Evolutionary conservation across 1,140 invertebrate species (phyloP).

Genomic region (Homalodisca vitripennis): DNA sequence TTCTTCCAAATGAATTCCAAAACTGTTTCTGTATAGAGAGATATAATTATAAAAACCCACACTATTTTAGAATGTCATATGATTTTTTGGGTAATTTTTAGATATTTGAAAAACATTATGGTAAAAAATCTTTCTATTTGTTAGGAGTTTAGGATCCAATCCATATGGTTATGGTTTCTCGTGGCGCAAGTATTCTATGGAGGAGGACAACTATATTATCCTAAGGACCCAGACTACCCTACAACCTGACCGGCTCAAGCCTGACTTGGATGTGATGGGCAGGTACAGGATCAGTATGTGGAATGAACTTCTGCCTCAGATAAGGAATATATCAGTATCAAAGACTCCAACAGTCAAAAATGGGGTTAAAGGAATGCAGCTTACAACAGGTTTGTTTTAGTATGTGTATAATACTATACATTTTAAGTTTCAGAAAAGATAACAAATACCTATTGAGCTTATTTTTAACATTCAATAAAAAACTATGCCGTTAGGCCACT

Average conservation of each 20-base stretch:
- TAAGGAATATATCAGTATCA: slow-evolving; percentile 31
- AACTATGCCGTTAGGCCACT: too few relatives aligned
- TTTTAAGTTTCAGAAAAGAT: too few relatives aligned
- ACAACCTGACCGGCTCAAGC: slow-evolving; percentile 43
- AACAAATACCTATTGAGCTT: too few relatives aligned
- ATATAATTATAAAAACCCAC: too few relatives aligned
- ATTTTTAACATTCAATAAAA: too few relatives aligned
- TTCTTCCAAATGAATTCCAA: too few relatives aligned
- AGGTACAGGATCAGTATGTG: slow-evolving; percentile 37
- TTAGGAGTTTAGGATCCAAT: slow-evolving; percentile 54
- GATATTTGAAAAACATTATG: not conserved
- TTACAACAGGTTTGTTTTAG: slow-evolving; percentile 36
- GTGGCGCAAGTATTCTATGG: slow-evolving; percentile 58
- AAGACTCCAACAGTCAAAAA: not conserved
- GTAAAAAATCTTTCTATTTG: slow-evolving; percentile 20
- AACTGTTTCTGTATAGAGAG: too few relatives aligned
- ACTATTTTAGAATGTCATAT: too few relatives aligned
- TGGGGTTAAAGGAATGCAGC: slow-evolving; percentile 33
- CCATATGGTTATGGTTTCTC: slow-evolving; percentile 50
- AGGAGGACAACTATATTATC: slow-evolving; percentile 51
- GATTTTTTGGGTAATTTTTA: too few relatives aligned
- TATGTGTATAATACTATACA: too few relatives aligned
- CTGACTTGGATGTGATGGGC: slow-evolving; percentile 39
- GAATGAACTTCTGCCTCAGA: slow-evolving; percentile 41
- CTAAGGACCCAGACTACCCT: slow-evolving; percentile 44